Percentiles rank a stretch among this genome's conserved stretches.
phyloP scores from a whole-genome alignment of 2,797 vertebrate genomes.

The Enteromius mattozi region DNA sequence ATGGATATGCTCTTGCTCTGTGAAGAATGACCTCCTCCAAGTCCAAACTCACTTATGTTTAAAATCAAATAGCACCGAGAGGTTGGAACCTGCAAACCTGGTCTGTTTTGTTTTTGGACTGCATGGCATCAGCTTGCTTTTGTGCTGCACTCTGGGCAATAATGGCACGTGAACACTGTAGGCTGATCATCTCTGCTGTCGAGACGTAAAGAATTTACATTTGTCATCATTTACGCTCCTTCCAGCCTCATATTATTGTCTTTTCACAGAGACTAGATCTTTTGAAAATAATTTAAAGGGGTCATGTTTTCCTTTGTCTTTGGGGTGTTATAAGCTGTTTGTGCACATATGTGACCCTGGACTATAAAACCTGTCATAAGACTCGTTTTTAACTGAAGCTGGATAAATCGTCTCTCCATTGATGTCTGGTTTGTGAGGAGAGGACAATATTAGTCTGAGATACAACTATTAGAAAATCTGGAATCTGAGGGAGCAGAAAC shows the following conservation, averaged over 20 bases:
- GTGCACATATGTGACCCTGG: too few species aligned
- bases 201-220: not conserved
- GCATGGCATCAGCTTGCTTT: conserved; percentile 55
- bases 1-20: conserved; percentile 22
- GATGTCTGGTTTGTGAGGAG: too few species aligned
- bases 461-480: too few species aligned
- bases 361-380: too few species aligned
- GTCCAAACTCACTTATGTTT: conserved; percentile 65
- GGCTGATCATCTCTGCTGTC: not conserved
- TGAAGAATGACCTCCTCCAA: not conserved
- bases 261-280: not conserved
- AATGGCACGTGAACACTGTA: conserved; percentile 44
- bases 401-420: too few species aligned
- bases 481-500: too few species aligned
- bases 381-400: too few species aligned
- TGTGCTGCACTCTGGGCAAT: not conserved
- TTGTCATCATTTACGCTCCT: not conserved
- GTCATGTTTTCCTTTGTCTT: not conserved
- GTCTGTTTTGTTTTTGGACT: conserved; percentile 63
- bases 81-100: conserved; percentile 72
- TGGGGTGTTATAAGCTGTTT: too few species aligned
- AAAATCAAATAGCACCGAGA: conserved; percentile 81
- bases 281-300: not conserved
- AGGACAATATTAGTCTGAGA: too few species aligned
- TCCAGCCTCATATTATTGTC: not conserved